Base-by-base conservation (phyloP, 2,797 vertebrate genomes). In the Odontamblyopus rebecca region DNA sequence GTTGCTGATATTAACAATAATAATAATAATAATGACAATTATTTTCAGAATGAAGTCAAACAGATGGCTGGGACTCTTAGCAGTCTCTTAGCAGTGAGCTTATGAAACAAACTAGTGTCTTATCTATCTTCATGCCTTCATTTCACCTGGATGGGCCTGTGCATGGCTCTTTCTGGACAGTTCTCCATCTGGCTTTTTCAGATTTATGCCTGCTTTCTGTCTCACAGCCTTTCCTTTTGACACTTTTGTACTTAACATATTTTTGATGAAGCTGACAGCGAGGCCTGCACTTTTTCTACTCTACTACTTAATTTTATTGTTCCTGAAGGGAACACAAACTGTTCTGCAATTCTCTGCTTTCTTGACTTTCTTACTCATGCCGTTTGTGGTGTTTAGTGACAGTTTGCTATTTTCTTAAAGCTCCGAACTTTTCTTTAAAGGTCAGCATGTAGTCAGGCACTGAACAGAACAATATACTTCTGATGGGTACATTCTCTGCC, bases 221-320 rank as follows among this genome's bases (percentile, higher is more conserved):
- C 81, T 89, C 90, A 84, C 88, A 85, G 90, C 87, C 90, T 91
- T 91, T 92, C 79, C 82, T 91, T 90, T 92, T 85, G 85, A 91
- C 89, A 91, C 88, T 91, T 94, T 94, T 94, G 89, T 93, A 94
- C 91, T 90, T 93, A 85, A 88, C 92, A 92, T 94, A 94, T 95
- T 94, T 95, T 95, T 93, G 80, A 94, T 86, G 91, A 92, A 89
- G 89, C 86, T 88, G 89, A 91, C 88, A 73, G 80, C 35, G 89
- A 92, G 92, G 91, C 91, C 92, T 94, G 93, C 93, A 94, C 92
- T 95, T 95, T 68, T 94, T 94, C 91, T 93, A 92, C 90, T 91
- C 76, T 48, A 48, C 44, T 48, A 48, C 44, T 82, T 91, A 78
- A 76, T 90, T 90, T 89, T 86, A 82, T 86, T 82, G 84, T 86